Conservation (phyloP, 1,140 invertebrate genomes). For the Teleopsis dalmanni region DNA sequence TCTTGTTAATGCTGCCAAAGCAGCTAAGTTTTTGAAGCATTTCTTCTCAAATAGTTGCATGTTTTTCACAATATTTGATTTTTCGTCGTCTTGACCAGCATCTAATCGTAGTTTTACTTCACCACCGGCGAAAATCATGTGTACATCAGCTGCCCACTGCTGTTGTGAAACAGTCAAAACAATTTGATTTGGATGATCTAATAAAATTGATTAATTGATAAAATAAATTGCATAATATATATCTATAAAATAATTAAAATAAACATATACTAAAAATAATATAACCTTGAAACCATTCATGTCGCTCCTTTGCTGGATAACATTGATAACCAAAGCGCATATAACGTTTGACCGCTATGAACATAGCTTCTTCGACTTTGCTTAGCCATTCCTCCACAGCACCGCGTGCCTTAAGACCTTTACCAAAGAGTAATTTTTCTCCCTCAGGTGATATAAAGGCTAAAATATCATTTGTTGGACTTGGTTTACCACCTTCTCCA, state of each 20-base stretch:
- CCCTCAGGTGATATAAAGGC: conserved; percentile 82
- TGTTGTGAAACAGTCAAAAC: conserved; percentile 77
- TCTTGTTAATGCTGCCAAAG: conserved; percentile 68
- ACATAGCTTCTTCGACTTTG: conserved; percentile 82
- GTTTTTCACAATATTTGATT: conserved; percentile 44
- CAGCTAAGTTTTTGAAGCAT: conserved; percentile 64
- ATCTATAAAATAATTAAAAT: not conserved
- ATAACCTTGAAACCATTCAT: conserved; percentile 36
- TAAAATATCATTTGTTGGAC: conserved; percentile 68
- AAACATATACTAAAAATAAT: not conserved
- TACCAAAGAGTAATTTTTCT: conserved; percentile 67
- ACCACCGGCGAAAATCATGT: conserved; percentile 58
- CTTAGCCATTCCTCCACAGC: conserved; percentile 84
- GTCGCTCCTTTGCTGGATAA: conserved; percentile 36
- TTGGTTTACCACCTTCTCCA: conserved; percentile 35
- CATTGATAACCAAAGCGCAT: conserved; percentile 59
- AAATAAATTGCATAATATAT: conserved; percentile 5
- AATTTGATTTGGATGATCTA: conserved; percentile 49
- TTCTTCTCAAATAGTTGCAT: conserved; percentile 64
- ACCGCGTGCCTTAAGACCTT: conserved; percentile 75
- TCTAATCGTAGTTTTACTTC: no score
- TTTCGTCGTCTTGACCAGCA: conserved; percentile 28
- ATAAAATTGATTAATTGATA: no score
- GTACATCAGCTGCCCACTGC: conserved; percentile 74
- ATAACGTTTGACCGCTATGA: conserved; percentile 59